phyloP scores from a whole-genome alignment of 2,888 invertebrate genomes.

The Zele albiditarsus region DNA sequence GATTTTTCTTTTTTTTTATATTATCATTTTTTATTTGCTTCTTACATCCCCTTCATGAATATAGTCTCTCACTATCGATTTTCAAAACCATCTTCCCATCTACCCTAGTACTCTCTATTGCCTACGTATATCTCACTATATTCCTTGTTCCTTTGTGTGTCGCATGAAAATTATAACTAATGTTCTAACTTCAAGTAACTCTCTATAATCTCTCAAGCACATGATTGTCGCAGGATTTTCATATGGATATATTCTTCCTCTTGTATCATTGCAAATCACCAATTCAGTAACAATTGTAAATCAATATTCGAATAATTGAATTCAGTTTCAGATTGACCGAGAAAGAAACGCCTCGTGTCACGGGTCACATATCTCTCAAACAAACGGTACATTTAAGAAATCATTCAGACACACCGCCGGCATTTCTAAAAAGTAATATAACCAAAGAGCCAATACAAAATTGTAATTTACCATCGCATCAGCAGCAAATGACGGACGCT shows the following conservation, averaged over 20 bases:
- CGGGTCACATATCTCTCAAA: constrained; percentile 68
- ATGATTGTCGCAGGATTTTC: constrained; percentile 45
- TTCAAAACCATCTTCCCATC: constrained; percentile 39
- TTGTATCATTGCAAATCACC: constrained; percentile 8
- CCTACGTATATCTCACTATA: constrained; percentile 14
- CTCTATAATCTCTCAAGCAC: constrained; percentile 29
- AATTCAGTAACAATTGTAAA: not conserved
- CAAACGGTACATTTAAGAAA: constrained; percentile 65
- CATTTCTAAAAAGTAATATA: constrained; percentile 59
- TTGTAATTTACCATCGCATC: constrained; percentile 58
- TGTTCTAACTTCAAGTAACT: constrained; percentile 66
- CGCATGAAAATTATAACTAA: constrained; percentile 66
- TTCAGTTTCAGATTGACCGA: constrained; percentile 65
- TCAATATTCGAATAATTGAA: constrained; percentile 12
- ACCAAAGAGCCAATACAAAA: constrained; percentile 61
- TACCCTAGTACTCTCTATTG: constrained; percentile 6
- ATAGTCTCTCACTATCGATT: constrained; percentile 45
- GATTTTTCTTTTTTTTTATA: constrained; percentile 33
- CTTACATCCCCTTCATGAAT: constrained; percentile 40
- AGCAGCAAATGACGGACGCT: constrained; percentile 63
- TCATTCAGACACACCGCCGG: constrained; percentile 61
- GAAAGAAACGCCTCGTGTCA: constrained; percentile 49
- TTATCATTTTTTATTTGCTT: constrained; percentile 35
- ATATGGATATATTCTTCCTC: not conserved
- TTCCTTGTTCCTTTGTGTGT: constrained; percentile 49